Evolutionary conservation across 2,888 invertebrate genomes (phyloP), one percentile per base, ranked within the genome.

Genomic region (Chrysotoxum bicinctum): DNA sequence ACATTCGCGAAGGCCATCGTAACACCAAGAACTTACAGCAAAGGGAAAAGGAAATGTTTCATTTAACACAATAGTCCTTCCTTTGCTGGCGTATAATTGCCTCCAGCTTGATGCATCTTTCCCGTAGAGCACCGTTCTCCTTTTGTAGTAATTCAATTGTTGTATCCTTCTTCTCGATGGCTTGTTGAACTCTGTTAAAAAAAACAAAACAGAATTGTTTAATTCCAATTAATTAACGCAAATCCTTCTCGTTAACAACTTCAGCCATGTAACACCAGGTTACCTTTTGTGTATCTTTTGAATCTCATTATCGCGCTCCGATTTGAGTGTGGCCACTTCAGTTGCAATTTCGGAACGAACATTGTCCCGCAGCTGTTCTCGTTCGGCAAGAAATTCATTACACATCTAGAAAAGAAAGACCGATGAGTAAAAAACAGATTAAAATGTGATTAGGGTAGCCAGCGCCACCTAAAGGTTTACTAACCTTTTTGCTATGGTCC

Each of bases 221-320:
- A 66, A 60, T 52, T 82, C 52, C 21, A 84, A 75, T 72, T 78
- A 78, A 75, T 74, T 62, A 75, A 50, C 10, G 37, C 35, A 52
- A 77, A 69, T 48, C 14, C 43, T 64, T 35, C 26, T 43, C 43
- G 62, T 64, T 68, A 40, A 56, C 35, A 77, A 48, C 10, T 21
- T 14, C 8, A 50, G 45, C 30, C n/a, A 45, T 52, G 60, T 56
- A 54, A 73, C 30, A 70, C 30, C 30, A 30, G 89, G 90, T 90
- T 89, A 96, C 96, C 96, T 95, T 89, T 96, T 95, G 89, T 96
- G 96, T 0, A 97, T 93, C 90, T 95, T 95, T 87, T 96, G 95
- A 93, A 97, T 94, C 90, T 96, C 95, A 88, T 94, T 94, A 88
- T 97, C 96, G 89, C 95, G 93, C 89, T 96, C 95, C 64, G 93